Evolutionary conservation across 2,888 invertebrate species (phyloP).

Genomic region (Steinernema scapterisci): DNA sequence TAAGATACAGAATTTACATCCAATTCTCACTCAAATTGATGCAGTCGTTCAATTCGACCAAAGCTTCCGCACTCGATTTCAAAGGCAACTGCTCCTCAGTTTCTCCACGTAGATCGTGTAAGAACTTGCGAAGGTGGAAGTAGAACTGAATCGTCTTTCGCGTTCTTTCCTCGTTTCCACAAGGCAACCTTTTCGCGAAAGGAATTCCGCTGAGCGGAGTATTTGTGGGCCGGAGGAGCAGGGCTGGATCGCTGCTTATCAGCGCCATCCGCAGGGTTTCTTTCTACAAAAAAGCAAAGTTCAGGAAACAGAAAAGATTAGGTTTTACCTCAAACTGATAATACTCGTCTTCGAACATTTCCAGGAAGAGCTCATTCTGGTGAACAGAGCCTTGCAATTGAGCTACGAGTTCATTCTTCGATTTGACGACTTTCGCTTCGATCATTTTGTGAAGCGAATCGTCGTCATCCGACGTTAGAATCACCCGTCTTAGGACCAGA

Average conservation of each 20-base stretch:
- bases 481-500: constrained; percentile 78
- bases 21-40: constrained; percentile 84
- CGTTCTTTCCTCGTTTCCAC: constrained; percentile 82
- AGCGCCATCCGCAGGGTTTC: constrained; percentile 74
- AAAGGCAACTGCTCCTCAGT: constrained; percentile 85
- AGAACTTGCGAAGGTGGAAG: constrained; percentile 80
- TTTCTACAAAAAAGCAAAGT: constrained; percentile 34
- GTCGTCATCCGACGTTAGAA: constrained; percentile 70
- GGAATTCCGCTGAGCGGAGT: constrained; percentile 94
- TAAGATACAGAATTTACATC: neutral
- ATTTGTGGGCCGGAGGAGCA: constrained; percentile 89
- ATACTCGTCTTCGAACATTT: constrained; percentile 98
- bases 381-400: constrained; percentile 66
- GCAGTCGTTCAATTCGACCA: constrained; percentile 89
- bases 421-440: constrained; percentile 51
- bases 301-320: no score
- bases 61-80: constrained; percentile 81
- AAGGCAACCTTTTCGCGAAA: constrained; percentile 89
- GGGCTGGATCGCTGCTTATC: constrained; percentile 92
- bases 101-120: constrained; percentile 80
- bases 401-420: constrained; percentile 73
- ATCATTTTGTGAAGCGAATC: constrained; percentile 69
- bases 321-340: constrained; percentile 83
- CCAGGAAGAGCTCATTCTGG: constrained; percentile 95
- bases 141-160: constrained; percentile 79